Base-by-base conservation (phyloP, 1,140 invertebrate genomes). In the Phenacoccus solenopsis region DNA sequence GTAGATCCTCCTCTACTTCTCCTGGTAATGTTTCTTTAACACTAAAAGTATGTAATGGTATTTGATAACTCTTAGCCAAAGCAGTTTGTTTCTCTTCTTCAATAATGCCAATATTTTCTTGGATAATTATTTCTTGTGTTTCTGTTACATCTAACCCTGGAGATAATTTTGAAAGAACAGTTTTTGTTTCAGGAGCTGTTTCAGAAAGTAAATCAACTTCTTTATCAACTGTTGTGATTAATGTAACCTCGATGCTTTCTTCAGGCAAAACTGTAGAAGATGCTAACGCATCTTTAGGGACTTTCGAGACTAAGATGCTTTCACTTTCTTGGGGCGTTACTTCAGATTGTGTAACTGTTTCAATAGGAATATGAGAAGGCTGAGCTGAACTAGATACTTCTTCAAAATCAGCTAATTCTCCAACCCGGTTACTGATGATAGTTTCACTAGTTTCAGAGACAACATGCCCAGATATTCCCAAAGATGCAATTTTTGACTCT, bases 251-350 rank as follows among this genome's bases (percentile, higher is more conserved):
- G 24, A 75, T 74, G 67, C 74, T 68, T 72, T 72, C 72, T 68
- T 75, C 73, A 67, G 72, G 67, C 67, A 75, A 71, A 21, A 73
- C 70, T 61, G 70, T 67, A 69, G 75, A 75, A 28, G 82, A 82
- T 28, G 72, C 79, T 5, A 74, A 78, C n/a, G 25, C 59, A 25
- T 64, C 59, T 24, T 24, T 25, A 9, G 25, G 25, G 1, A 25
- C 16, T 16, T 25, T 2, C 10, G 25, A 64, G 7, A 25, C 25
- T 16, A 64, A 27, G 16, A 20, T 9, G 9, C 21, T 64, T 20
- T 64, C 59, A 5, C 20, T 10, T 10, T 64, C 59, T 64, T 64
- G 59, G 25, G 25, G 21, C 22, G 59, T 64, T 5, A 64, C 25
- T 25, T 64, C 59, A 3, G 59, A 25, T 16, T 64, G 59, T 3